Base-by-base conservation (phyloP, 2,888 invertebrate genomes). In the Melinopterus prodromus region DNA sequence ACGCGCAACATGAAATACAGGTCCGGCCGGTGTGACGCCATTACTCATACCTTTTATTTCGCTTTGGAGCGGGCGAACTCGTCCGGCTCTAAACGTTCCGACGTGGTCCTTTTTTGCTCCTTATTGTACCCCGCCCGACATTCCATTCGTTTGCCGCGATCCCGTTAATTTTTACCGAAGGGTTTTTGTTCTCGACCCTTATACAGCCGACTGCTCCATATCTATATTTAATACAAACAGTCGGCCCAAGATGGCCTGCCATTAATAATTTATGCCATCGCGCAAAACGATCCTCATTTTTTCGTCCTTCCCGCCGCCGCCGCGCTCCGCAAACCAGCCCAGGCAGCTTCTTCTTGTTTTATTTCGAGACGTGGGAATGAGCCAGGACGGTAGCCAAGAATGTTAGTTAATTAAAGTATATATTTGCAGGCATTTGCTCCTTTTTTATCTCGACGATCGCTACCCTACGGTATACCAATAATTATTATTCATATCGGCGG, bases 11-110 rank as follows among this genome's bases (percentile, higher is more conserved):
- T 88, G 88, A 89, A 89, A 89, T 89, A 89, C 89, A 88, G 89
- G 89, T 89, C 87, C 87, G 86, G 87, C 89, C 86, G 87, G 89
- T 89, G 87, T 86, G 88, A 88, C 89, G 89, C 89, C 89, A 89
- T 89, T 88, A 89, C 85, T 89, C 89, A 89, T 89, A 88, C 88
- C 88, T 88, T 89, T 89, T 89, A 89, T 88, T 89, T 89, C 88
- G 88, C 88, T 89, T 89, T 89, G 53, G 53, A 53, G 53, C 53
- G 53, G 53, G 53, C 53, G 53, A 53, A 53, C 9, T 83, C 78
- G 80, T 15, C 77, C 69, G 53, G 71, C 71, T 26, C 71, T 53
- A 53, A 53, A 71, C 26, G 26, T 26, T 71, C 26, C 71, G 26
- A 16, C 71, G 26, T 71, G 12, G 71, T 15, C 2, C 77, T 16